Percentiles rank a stretch among this genome's conserved stretches.
These are phyloP conservation scores for Hyposmocoma kahamanoa DNA, from an alignment of 1,140 invertebrate species.

Conservation along the genomic window DNA sequence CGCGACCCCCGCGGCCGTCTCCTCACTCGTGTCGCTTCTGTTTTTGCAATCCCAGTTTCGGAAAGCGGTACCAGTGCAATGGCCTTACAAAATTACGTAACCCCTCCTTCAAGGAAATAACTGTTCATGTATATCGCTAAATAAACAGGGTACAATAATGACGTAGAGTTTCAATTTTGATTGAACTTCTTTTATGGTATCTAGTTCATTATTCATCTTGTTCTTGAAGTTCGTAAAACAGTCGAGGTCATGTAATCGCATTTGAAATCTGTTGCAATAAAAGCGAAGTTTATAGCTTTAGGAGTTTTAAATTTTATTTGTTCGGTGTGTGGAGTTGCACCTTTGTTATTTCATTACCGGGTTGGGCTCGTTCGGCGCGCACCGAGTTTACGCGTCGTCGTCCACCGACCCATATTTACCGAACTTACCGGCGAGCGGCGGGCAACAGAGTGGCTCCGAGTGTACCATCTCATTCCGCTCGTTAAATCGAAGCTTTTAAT, in stretches of 20 bases:
- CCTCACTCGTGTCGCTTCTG: constrained; percentile 5
- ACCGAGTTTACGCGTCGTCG: neutral
- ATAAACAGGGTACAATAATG: no score
- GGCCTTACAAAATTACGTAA: constrained; percentile 29
- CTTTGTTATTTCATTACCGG: constrained; percentile 25
- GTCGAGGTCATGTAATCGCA: neutral
- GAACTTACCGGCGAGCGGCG: constrained; percentile 1
- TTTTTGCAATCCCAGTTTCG: constrained; percentile 36
- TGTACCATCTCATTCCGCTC: constrained; percentile 50
- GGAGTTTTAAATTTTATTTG: constrained; percentile 9
- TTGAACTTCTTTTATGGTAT: no score
- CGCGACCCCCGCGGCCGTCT: constrained; percentile 2
- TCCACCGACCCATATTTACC: constrained; percentile 51
- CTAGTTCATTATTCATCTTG: no score
- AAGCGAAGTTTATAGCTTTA: neutral
- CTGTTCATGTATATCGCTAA: constrained; percentile 11
- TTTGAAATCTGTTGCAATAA: constrained; percentile 6
- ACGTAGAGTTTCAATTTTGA: no score
- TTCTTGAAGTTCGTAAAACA: no score
- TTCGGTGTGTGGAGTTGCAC: constrained; percentile 15
- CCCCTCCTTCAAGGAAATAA: constrained; percentile 19
- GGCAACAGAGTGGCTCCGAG: no score
- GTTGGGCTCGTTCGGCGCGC: neutral
- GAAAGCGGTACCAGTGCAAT: constrained; percentile 29
- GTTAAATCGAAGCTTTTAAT: constrained; percentile 63